Base-by-base conservation (phyloP, 1,140 invertebrate genomes). In the Drosophila rhopaloa region DNA sequence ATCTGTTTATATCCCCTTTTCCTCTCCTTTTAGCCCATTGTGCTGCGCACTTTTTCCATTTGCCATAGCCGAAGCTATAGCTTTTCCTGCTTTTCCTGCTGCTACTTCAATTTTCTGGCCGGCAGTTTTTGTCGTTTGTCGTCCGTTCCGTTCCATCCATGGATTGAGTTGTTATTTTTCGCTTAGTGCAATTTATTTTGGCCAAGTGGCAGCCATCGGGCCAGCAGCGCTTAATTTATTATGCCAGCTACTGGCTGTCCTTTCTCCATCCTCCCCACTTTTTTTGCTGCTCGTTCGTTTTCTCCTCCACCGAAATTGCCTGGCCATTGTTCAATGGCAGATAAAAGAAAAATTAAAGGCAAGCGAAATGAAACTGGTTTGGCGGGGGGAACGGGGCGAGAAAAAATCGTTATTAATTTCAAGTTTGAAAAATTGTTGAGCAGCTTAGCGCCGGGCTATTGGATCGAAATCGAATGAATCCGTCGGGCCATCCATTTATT, bases 121-220 rank as follows among this genome's bases (percentile, higher is more conserved):
- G 84, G 43, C 79, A 89, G 76, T 84, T 89, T 88, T 88, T 88
- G 84, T 88, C 84, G 82, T 80, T 82, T 67, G 74, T 82, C 75
- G 62, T 76, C 72, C 50, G 59, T 63, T 61, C 56, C 48, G 51
- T 62, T 67, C 63, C 67, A 60, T 75, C 72, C 62, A 63, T 80
- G 72, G 76, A 88, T 88, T 88, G 84, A 88, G 84, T 88, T 88
- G 84, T 88, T 88, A 88, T 88, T 88, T 88, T 88, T 88, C 84
- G 84, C 84, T 88, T 88, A 89, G 84, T 88, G 84, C 84, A 88
- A 88, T 88, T 88, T 88, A 88, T 88, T 88, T 88, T 89, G 85
- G 84, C 84, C 80, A 88, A 89, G 85, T 89, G 84, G 79, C 84
- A 88, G 85, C 63, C 80, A 83, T 74, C 73, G 83, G 80, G 67